Conservation (phyloP, 2,888 invertebrate genomes). For the Lasioglossum villosulum region DNA sequence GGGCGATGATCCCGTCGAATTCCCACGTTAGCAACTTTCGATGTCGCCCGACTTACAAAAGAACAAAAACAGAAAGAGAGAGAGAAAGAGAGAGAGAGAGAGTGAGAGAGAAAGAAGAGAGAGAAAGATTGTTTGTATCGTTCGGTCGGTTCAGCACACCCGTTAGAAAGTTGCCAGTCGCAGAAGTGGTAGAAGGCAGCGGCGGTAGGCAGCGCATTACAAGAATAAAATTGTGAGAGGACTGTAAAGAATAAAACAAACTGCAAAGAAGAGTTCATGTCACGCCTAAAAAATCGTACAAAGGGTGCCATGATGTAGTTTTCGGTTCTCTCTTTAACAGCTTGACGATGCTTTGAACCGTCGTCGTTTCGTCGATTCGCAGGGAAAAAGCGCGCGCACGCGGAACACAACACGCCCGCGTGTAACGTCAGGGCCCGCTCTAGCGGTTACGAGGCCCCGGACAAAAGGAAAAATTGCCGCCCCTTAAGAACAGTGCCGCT, state of each 20-base stretch:
- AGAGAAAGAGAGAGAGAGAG: neutral
- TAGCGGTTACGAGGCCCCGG: too few relatives aligned
- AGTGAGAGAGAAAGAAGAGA: neutral
- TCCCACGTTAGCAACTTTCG: slow-evolving; percentile 28
- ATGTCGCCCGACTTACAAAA: slow-evolving; percentile 7
- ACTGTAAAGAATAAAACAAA: slow-evolving; percentile 78
- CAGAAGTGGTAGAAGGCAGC: slow-evolving; percentile 80
- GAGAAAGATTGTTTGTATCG: slow-evolving; percentile 2
- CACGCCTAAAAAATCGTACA: slow-evolving; percentile 65
- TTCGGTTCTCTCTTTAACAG: neutral
- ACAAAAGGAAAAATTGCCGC: too few relatives aligned
- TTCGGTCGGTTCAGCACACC: slow-evolving; percentile 69
- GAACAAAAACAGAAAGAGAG: neutral
- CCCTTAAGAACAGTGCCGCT: too few relatives aligned
- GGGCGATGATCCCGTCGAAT: slow-evolving; percentile 9
- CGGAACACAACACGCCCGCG: too few relatives aligned
- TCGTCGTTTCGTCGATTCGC: neutral
- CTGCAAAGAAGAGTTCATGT: slow-evolving; percentile 74
- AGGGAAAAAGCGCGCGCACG: neutral
- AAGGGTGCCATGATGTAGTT: slow-evolving; percentile 51
- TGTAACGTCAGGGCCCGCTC: too few relatives aligned
- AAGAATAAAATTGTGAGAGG: slow-evolving; percentile 82
- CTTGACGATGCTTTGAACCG: neutral
- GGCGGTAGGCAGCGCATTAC: slow-evolving; percentile 80
- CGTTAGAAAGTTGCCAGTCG: slow-evolving; percentile 76